Conservation (phyloP, 1,140 invertebrate genomes). For the Sycobia sp. region DNA sequence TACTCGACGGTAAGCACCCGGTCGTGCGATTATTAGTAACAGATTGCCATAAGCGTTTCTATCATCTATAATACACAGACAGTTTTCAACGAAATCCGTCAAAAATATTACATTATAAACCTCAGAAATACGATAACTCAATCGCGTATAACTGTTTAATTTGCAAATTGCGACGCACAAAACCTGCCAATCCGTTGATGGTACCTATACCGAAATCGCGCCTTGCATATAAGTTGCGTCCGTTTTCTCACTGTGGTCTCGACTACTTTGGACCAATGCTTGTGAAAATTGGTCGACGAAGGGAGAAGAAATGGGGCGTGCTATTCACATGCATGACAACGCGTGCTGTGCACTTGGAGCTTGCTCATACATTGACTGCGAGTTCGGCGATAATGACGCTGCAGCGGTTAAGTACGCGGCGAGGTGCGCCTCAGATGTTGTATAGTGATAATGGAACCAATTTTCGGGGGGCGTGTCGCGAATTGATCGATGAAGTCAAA, state of each 20-base stretch:
- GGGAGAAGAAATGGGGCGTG: constrained; percentile 46
- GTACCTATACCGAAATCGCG: neutral
- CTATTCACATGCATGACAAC: constrained; percentile 47
- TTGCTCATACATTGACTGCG: constrained; percentile 33
- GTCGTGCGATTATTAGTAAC: neutral
- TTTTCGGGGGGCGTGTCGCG: constrained; percentile 12
- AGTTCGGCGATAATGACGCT: constrained; percentile 42
- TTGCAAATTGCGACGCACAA: constrained; percentile 2
- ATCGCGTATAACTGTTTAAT: constrained; percentile 2
- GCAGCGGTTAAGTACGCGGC: constrained; percentile 36
- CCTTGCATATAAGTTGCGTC: constrained; percentile 22
- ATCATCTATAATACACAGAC: neutral
- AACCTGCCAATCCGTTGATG: constrained; percentile 28
- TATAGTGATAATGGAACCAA: constrained; percentile 47
- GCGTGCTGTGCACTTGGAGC: constrained; percentile 42
- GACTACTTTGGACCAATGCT: constrained; percentile 48
- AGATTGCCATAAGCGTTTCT: neutral
- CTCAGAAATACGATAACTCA: constrained; percentile 21
- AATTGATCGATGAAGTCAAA: neutral
- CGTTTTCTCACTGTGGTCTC: constrained; percentile 43
- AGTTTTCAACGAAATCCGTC: neutral
- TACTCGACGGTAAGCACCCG: neutral
- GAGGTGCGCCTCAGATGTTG: constrained; percentile 25
- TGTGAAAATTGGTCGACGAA: constrained; percentile 37
- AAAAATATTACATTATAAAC: constrained; percentile 34